Evolutionary conservation across 1,140 invertebrate genomes (phyloP), one percentile per base, ranked within the genome.

Genomic region (Sitophilus oryzae): DNA sequence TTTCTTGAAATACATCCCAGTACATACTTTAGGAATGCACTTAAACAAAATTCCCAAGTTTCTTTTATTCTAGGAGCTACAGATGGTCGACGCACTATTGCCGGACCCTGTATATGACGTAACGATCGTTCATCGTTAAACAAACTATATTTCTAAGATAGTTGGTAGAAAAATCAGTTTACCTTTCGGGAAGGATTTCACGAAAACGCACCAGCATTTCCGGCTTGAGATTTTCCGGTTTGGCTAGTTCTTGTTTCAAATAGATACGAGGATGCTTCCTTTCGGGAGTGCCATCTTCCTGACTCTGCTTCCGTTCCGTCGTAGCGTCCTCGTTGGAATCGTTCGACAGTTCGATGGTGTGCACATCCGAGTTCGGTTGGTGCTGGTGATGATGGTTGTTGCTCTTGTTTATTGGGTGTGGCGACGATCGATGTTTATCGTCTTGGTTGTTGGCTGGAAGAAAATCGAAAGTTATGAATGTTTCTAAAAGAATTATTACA

Each of bases 201-300:
- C 73, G 52, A 72, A 73, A 64, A 64, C 56, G 74, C 70, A 66
- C 75, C 73, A 65, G 73, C 73, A 66, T 76, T 68, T 74, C 77
- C 63, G 69, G 77, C 53, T 71, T 70, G 19, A 72, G 56, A 60
- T 72, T 72, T 52, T 72, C 77, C 50, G 76, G 75, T 52, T 79
- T 78, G 38, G 74, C 73, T 67, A 80, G 75, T 62, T 79, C 78
- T 23, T 77, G 76, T 52, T 74, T 73, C 62, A 79, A 73, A 36
- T 75, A 74, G 54, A 72, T 74, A 47, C 76, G n/a, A 6, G 56
- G 60, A 21, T 56, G 59, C 53, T 58, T 58, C 58, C 54, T 52
- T 38, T 63, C 60, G 14, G 37, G 51, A 10, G 55, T 48, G 10
- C 51, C 41, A 15, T 54, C 25, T 63, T 64, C 34, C 23, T 63